Base-by-base conservation (phyloP, 2,888 invertebrate species). In the Andricus curvator region DNA sequence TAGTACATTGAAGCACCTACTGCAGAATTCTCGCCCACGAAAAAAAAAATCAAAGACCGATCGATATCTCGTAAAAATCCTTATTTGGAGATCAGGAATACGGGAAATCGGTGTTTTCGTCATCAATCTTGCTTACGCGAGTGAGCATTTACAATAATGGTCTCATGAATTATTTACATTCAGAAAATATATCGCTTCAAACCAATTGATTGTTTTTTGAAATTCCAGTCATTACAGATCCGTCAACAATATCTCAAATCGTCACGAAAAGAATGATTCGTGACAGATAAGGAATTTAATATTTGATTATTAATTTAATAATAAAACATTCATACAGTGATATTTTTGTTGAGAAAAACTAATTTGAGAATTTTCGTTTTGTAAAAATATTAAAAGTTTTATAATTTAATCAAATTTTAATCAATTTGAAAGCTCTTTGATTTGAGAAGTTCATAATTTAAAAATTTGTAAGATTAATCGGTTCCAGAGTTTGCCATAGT, bases 91-190 rank as follows among this genome's bases (percentile, higher is more conserved):
- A 11, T 29, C n/a, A 56, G 33, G 33, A 74, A 56, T 74, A 74
- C 20, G 33, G 74, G n/a, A 56, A 74, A 74, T 74, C 56, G n/a
- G 33, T 74, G 74, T 74, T 74, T 74, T 74, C 74, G 74, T 56
- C 74, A 74, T 74, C 74, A 74, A 74, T 74, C 51, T 56, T 74
- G 74, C 56, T 74, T 56, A 74, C 33, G 74, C 74, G 74, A 74
- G 33, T 9, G n/a, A 74, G 20, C 33, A 74, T 56, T 74, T 56
- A 74, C 51, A 74, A 74, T 56, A 56, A 56, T 25, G n/a, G 17
- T 56, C 56, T 74, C 51, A 74, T 74, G 74, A 74, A 74, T 74
- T 29, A 74, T 56, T 74, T 56, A 74, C 29, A 56, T 37, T n/a
- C n/a, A 20, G 56, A 33, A 74, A 74, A 74, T 74, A 56, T 56